Percentiles rank a stretch among this genome's conserved stretches.
Evolutionary conservation across 92 coral and sea anemone species (phyloP).

Genomic region (Epizoanthus stellaris): DNA sequence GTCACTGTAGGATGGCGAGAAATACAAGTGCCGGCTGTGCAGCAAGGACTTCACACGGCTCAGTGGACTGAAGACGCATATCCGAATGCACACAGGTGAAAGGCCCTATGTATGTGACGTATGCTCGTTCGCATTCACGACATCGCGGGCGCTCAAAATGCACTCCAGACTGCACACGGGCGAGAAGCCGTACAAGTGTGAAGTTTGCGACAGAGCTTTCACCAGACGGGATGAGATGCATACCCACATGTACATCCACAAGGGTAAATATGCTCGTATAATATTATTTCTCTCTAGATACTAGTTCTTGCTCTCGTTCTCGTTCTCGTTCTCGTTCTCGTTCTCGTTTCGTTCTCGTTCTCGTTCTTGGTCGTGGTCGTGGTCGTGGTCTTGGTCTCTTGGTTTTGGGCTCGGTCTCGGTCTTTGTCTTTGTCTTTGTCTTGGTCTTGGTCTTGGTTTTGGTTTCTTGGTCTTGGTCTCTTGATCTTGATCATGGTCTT

Average conservation of each 20-base stretch:
- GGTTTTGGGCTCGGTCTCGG: too few species aligned
- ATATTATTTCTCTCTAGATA: neutral
- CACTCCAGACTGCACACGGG: conserved; percentile 98
- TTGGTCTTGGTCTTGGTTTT: too few species aligned
- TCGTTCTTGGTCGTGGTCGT: too few species aligned
- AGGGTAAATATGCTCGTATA: conserved; percentile 55
- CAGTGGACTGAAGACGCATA: conserved; percentile 89
- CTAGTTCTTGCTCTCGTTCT: neutral
- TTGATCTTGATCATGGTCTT: too few species aligned
- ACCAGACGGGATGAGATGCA: conserved; percentile 97
- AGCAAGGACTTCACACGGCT: conserved; percentile 89
- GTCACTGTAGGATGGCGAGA: conserved; percentile 68
- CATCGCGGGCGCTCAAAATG: conserved; percentile 99
- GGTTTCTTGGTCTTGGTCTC: too few species aligned
- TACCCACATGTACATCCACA: conserved; percentile 96
- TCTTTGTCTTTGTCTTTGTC: too few species aligned
- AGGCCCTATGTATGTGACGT: conserved; percentile 89
- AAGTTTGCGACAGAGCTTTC: conserved; percentile 92
- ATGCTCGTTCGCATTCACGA: conserved; percentile 95
- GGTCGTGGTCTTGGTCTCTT: too few species aligned
- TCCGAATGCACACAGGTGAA: conserved; percentile 92
- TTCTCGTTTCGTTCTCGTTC: neutral
- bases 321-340: neutral
- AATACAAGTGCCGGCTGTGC: conserved; percentile 81
- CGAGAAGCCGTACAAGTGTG: conserved; percentile 97